Evolutionary conservation across 2,113 vertebrate genomes (phyloP).

Genomic region (Stigmatopora argus): DNA sequence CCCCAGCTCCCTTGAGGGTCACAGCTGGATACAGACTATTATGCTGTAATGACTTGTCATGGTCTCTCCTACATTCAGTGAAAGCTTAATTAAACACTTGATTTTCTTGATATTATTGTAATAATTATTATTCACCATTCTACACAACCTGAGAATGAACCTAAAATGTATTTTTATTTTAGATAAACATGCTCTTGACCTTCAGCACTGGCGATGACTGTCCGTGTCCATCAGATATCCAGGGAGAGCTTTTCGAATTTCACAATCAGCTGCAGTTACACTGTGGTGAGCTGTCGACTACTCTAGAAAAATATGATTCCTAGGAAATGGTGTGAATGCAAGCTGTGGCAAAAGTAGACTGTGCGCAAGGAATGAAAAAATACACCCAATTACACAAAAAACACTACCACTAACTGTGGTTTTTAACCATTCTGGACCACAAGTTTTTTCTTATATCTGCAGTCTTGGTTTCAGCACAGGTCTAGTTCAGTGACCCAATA

Average conservation of each 20-base stretch:
- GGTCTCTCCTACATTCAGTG: slow-evolving; percentile 21
- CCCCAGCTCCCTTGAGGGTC: slow-evolving; percentile 28
- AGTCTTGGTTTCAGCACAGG: slow-evolving; percentile 10
- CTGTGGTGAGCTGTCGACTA: slow-evolving; percentile 74
- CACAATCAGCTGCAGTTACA: slow-evolving; percentile 91
- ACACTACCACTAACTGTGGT: not conserved
- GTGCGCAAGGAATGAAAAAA: no score
- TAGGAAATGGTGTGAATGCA: not conserved
- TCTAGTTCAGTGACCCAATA: slow-evolving; percentile 26
- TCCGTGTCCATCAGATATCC: slow-evolving; percentile 89
- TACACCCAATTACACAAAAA: not conserved
- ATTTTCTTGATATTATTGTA: not conserved
- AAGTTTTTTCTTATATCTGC: slow-evolving; percentile 5
- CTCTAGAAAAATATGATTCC: not conserved
- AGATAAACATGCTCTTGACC: slow-evolving; percentile 98
- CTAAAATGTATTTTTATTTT: slow-evolving; percentile 32
- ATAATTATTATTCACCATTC: not conserved
- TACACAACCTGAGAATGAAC: not conserved
- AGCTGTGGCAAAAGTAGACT: not conserved
- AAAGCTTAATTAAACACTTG: slow-evolving; percentile 20
- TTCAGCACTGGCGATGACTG: slow-evolving; percentile 94
- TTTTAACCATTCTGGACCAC: not conserved
- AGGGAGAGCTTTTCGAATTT: slow-evolving; percentile 90
- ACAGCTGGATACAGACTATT: slow-evolving; percentile 37
- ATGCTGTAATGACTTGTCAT: slow-evolving; percentile 35